A percentile compares a stretch with the other conserved stretches of the same genome.
These are phyloP conservation scores for Rotaria sp. DNA, from an alignment of 2,888 invertebrate genomes.

Conservation along the genomic window DNA sequence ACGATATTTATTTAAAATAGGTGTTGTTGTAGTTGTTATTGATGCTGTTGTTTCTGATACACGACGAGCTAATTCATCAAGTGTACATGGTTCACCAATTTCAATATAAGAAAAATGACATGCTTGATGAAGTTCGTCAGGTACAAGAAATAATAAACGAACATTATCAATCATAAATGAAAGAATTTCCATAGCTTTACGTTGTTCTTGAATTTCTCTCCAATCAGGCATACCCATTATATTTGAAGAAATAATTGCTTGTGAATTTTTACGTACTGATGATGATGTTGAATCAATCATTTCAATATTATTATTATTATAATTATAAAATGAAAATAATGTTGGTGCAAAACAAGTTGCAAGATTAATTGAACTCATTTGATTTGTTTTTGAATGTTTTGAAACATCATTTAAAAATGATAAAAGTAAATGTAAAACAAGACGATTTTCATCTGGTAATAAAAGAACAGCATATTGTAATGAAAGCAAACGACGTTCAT, in stretches of 20 bases:
- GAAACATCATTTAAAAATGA: conserved; percentile 73
- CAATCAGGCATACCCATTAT: conserved; percentile 70
- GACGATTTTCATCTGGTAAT: conserved; percentile 86
- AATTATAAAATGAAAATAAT: conserved; percentile 62
- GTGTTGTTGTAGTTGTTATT: not conserved
- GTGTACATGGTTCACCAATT: conserved; percentile 30
- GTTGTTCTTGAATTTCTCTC: conserved; percentile 79
- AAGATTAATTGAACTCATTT: conserved; percentile 57
- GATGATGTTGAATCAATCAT: not conserved
- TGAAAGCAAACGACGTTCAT: conserved; percentile 62
- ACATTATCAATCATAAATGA: conserved; percentile 72
- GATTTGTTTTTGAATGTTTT: conserved; percentile 56
- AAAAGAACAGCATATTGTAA: conserved; percentile 78
- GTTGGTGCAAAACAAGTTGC: conserved; percentile 90
- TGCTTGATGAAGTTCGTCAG: conserved; percentile 18
- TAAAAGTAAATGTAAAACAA: conserved; percentile 77
- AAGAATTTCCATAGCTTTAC: conserved; percentile 84
- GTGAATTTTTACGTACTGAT: not conserved
- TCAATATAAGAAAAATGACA: conserved; percentile 30
- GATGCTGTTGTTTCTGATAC: not conserved
- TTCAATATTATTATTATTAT: not conserved
- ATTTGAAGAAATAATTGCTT: conserved; percentile 44
- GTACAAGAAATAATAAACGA: conserved; percentile 26
- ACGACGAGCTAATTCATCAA: conserved; percentile 11
- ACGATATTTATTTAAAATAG: not conserved